phyloP scores from a whole-genome alignment of 2,113 vertebrate species.

The Nycticryphes semicollaris region DNA sequence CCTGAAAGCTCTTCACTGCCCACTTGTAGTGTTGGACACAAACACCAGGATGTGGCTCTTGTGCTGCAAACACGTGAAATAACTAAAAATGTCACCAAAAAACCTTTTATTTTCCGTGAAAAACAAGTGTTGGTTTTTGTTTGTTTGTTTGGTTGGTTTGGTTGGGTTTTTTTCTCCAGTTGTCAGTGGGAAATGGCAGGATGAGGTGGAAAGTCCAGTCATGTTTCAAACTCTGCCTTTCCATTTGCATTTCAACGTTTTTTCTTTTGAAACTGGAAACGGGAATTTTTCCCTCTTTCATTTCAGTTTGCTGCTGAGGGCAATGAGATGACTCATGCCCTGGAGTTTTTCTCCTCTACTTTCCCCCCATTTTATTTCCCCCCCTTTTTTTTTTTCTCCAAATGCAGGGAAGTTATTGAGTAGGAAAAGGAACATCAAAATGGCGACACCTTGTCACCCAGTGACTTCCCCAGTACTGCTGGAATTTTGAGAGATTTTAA shows the following conservation, averaged over 20 bases:
- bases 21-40: background rate
- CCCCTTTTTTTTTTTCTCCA: background rate
- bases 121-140: background rate
- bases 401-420: background rate
- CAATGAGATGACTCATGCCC: background rate
- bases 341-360: background rate
- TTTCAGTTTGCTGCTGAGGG: background rate
- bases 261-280: background rate
- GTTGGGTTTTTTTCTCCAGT: background rate
- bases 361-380: background rate
- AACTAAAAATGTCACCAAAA: background rate
- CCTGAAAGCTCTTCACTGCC: background rate
- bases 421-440: background rate
- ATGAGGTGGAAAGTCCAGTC: background rate
- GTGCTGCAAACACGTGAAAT: background rate
- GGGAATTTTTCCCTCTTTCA: background rate
- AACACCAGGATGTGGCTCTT: background rate
- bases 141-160: background rate
- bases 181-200: background rate
- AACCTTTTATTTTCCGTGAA: background rate
- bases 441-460: background rate
- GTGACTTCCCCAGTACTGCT: background rate
- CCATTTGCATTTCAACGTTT: background rate
- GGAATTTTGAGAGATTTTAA: background rate
- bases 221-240: background rate